Evolutionary conservation across 2,797 vertebrate genomes (phyloP).

Genomic region (Muscicapa striata): DNA sequence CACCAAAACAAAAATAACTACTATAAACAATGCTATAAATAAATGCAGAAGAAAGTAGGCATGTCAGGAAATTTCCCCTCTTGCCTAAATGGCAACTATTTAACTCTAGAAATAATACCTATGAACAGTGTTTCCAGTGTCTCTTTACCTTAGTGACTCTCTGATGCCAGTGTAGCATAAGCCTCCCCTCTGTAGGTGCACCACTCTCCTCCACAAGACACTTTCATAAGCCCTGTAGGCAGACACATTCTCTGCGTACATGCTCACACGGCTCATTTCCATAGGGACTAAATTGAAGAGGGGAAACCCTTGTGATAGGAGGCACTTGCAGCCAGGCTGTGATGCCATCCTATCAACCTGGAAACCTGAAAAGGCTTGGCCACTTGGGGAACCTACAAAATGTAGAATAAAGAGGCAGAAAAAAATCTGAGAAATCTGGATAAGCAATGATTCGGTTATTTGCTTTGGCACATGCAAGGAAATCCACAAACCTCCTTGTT

Average conservation of each 20-base stretch:
- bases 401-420: background rate
- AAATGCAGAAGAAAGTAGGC: background rate
- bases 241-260: rapidly evolving
- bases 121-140: background rate
- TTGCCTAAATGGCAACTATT: background rate
- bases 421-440: background rate
- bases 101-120: background rate
- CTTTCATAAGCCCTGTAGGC: background rate
- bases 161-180: background rate
- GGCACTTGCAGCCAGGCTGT: background rate
- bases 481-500: background rate
- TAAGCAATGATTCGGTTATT: rapidly evolving
- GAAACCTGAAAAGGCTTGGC: background rate
- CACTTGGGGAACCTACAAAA: background rate
- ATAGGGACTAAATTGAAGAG: background rate
- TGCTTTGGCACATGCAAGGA: background rate
- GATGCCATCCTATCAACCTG: background rate
- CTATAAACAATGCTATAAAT: background rate
- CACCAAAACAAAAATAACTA: background rate
- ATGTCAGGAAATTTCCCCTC: background rate
- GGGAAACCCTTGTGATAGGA: background rate
- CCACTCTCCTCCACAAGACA: background rate
- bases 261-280: background rate
- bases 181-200: background rate
- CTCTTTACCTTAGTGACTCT: background rate